These are phyloP conservation scores for Drosophila greeni DNA, from an alignment of 2,888 invertebrate genomes.

Conservation along the genomic window DNA sequence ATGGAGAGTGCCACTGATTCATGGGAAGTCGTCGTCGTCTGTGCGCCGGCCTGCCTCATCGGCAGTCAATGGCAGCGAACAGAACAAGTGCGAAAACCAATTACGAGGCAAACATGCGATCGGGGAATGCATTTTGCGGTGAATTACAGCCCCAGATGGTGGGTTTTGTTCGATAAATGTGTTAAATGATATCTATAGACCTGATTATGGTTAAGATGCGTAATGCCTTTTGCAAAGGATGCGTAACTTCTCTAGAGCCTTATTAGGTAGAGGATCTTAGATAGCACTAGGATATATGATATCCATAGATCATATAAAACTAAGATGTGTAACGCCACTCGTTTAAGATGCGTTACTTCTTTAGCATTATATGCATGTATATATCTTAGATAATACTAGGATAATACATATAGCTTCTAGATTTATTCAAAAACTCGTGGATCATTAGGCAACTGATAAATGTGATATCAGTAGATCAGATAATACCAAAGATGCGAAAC, in stretches of 20 bases:
- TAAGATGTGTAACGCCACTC: neutral
- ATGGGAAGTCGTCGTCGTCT: neutral
- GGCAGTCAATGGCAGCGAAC: neutral
- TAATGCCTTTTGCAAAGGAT: neutral
- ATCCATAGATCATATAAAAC: too few species aligned
- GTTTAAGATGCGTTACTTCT: neutral
- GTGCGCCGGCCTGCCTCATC: neutral
- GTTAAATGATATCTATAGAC: neutral
- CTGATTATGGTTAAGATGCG: neutral
- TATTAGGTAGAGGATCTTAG: neutral
- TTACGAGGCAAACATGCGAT: neutral
- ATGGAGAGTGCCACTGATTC: neutral
- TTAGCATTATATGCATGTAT: neutral
- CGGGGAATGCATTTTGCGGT: neutral
- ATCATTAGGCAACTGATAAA: too few species aligned
- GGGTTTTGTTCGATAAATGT: neutral
- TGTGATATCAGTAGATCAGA: too few species aligned
- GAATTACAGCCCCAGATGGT: neutral
- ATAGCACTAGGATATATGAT: neutral
- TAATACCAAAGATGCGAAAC: neutral
- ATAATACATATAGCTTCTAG: neutral
- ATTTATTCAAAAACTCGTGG: neutral
- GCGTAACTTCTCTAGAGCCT: neutral
- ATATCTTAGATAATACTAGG: neutral
- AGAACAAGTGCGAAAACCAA: slow-evolving; percentile 7